Base-by-base conservation (phyloP, 1,140 invertebrate genomes). In the Bombus haemorrhoidalis region DNA sequence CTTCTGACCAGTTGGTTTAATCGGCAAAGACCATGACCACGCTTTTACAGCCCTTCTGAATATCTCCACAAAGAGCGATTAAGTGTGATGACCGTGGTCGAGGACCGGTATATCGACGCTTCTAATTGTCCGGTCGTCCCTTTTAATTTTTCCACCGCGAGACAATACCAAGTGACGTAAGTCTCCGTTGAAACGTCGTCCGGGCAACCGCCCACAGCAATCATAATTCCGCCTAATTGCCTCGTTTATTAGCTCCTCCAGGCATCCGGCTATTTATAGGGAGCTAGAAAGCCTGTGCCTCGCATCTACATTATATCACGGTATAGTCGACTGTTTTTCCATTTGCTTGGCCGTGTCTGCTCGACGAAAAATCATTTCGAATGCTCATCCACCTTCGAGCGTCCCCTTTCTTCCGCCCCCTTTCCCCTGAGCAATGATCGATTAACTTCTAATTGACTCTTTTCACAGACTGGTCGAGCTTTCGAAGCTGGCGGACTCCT, bases 211-310 rank as follows among this genome's bases (percentile, higher is more conserved):
- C 89, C 89, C 89, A 90, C 89, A 34, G 74, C 82, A 77, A 86
- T 88, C 86, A 79, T 90, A 90, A 90, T 90, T 86, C 81, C 89
- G 80, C 73, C 86, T 90, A 90, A 90, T 90, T 90, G 89, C 69
- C 83, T 88, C 83, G 86, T 90, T 90, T 90, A 90, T 90, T 88
- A 90, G 47, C 81, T 84, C 64, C 81, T 86, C 62, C 72, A 82
- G 69, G 43, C 82, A 80, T 87, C 81, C 83, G 80, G 83, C 81
- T 90, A 88, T 90, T 90, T 88, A 90, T 90, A 88, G 77, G 53
- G 53, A 32, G 37, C 79, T 69, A 82, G 75, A 41, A 66, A 57
- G 59, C 22, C 15, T 66, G 53, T 62, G 72, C 12, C 81, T 41
- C 64, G 43, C 2, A 5, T 66, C n/a, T 32, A 66, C 34, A 22